Percentiles rank a stretch among this genome's conserved stretches.
These are phyloP conservation scores for Stenurella melanura DNA, from an alignment of 2,888 invertebrate genomes.

Conservation along the genomic window DNA sequence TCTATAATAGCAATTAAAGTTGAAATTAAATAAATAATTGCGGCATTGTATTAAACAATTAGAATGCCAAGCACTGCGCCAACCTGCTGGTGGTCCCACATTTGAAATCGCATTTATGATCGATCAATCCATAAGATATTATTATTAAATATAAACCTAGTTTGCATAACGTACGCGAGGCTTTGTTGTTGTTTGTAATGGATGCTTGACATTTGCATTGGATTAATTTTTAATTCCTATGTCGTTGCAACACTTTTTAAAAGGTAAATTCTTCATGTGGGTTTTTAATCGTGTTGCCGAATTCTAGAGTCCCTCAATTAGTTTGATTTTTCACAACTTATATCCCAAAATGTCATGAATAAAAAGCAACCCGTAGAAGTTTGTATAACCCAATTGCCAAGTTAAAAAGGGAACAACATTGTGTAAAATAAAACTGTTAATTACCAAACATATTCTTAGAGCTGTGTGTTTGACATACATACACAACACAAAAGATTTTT, in stretches of 20 bases:
- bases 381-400: too few species aligned
- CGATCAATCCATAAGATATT: neutral
- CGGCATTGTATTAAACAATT: conserved; percentile 1
- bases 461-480: too few species aligned
- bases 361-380: too few species aligned
- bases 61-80: neutral
- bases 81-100: neutral
- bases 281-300: neutral
- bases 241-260: neutral
- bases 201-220: neutral
- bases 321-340: too few species aligned
- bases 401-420: too few species aligned
- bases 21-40: conserved; percentile 2
- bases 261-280: neutral
- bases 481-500: too few species aligned
- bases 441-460: too few species aligned
- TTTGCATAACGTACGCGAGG: neutral
- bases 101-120: neutral
- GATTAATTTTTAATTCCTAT: neutral
- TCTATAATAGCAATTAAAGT: conserved; percentile 7
- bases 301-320: too few species aligned
- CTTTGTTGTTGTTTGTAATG: neutral
- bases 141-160: neutral
- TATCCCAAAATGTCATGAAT: too few species aligned
- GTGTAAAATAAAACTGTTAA: too few species aligned